Percentiles rank a stretch among this genome's conserved stretches.
phyloP scores from a whole-genome alignment of 2,888 invertebrate genomes.

The Agrochola litura region DNA sequence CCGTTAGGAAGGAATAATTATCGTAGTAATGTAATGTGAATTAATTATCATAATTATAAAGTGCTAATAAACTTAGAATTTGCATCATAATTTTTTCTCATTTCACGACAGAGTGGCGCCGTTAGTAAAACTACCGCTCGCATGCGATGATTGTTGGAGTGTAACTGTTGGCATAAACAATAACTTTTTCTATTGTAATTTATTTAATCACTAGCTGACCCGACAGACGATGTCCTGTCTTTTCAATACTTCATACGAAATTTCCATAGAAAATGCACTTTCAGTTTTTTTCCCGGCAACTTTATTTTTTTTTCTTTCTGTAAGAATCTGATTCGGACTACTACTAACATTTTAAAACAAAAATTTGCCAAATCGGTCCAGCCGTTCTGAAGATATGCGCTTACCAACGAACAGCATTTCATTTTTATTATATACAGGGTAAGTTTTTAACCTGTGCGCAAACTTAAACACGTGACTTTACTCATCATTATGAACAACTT shows the following conservation, averaged over 20 bases:
- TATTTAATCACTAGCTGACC: not conserved
- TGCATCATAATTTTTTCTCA: conserved; percentile 10
- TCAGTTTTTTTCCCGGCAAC: not conserved
- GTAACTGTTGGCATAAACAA: conserved; percentile 17
- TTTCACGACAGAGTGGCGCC: conserved; percentile 1
- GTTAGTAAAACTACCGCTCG: not conserved
- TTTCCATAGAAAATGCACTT: not conserved
- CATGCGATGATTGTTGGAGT: conserved; percentile 37
- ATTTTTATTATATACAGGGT: no score
- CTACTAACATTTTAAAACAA: not conserved
- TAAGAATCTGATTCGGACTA: not conserved
- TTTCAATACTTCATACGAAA: not conserved
- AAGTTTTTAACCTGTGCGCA: no score
- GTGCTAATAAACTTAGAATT: not conserved
- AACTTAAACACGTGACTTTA: no score
- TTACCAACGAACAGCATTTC: not conserved
- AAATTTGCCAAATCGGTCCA: not conserved
- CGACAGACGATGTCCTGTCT: not conserved
- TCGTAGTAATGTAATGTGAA: not conserved
- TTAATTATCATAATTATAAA: not conserved
- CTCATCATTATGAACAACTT: no score
- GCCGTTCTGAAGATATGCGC: not conserved
- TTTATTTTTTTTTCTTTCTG: not conserved
- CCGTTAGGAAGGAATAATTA: not conserved
- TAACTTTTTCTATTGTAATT: not conserved